phyloP scores from a whole-genome alignment of 92 coral and sea anemone species.

The Montipora capitata region DNA sequence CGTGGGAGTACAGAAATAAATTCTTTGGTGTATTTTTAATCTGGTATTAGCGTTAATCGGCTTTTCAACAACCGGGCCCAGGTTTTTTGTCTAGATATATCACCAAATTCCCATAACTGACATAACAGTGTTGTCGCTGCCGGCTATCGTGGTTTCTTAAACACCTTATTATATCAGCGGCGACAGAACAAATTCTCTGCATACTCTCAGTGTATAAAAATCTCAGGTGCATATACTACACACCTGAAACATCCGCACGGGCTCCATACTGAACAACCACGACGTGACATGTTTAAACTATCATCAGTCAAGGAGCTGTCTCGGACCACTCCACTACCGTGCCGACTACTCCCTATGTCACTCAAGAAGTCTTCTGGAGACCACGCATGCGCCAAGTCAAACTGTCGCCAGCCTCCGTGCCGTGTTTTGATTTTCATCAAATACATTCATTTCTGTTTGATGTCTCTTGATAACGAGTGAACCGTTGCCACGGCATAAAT shows the following conservation, averaged over 20 bases:
- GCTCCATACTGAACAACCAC: slow-evolving; percentile 34
- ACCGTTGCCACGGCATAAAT: slow-evolving; percentile 83
- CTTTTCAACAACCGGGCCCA: no score
- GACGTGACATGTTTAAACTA: slow-evolving; percentile 64
- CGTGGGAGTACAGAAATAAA: no score
- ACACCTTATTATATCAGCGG: no score
- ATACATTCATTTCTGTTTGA: slow-evolving; percentile 76
- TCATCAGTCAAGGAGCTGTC: slow-evolving; percentile 64
- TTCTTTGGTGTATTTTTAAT: no score
- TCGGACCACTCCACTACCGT: slow-evolving; percentile 60
- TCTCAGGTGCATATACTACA: background rate
- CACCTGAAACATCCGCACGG: slow-evolving; percentile 74
- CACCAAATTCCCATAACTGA: no score
- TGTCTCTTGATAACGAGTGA: slow-evolving; percentile 64
- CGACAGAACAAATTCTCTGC: no score
- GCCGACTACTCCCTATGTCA: slow-evolving; percentile 70
- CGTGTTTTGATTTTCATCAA: slow-evolving; percentile 35
- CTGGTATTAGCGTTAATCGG: no score
- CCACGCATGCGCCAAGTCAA: slow-evolving; percentile 92
- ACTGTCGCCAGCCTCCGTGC: slow-evolving; percentile 87
- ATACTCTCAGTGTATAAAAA: no score
- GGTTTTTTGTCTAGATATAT: no score
- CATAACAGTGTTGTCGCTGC: no score
- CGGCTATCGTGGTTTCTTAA: no score
- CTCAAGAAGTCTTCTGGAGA: slow-evolving; percentile 84